Percentiles rank a stretch among this genome's conserved stretches.
Evolutionary conservation across 2,797 vertebrate genomes (phyloP).

Genomic region (Clarias laeviceps): DNA sequence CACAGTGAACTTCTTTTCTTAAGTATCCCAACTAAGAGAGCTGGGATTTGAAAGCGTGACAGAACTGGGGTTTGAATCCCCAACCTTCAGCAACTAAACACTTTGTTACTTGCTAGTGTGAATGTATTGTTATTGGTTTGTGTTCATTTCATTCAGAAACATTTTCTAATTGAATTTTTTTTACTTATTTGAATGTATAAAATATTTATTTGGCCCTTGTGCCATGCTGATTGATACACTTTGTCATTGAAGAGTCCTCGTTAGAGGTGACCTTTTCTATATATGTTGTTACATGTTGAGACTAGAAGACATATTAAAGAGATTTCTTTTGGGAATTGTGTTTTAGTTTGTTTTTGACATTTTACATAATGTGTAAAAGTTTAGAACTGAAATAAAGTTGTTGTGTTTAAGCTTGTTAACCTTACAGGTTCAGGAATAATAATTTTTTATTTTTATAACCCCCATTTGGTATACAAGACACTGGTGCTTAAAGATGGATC

Average conservation of each 20-base stretch:
- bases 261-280: not conserved
- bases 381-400: not conserved
- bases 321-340: not conserved
- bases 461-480: not conserved
- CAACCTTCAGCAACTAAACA: too few species aligned
- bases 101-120: not conserved
- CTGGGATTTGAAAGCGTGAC: too few species aligned
- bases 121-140: not conserved
- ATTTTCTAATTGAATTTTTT: not conserved
- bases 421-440: not conserved
- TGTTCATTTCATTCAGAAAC: not conserved
- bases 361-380: not conserved
- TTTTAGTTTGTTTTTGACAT: not conserved
- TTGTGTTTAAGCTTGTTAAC: not conserved
- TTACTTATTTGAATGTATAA: conserved; percentile 10
- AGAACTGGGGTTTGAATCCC: too few species aligned
- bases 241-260: not conserved
- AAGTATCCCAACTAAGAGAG: too few species aligned
- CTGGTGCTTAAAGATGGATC: not conserved
- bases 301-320: not conserved
- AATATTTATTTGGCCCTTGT: not conserved
- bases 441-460: too few species aligned
- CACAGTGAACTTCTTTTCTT: too few species aligned
- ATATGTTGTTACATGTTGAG: not conserved
- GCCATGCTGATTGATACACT: not conserved